These are phyloP conservation scores for Xiphophorus maculatus DNA, from an alignment of 2,113 vertebrate genomes.

Conservation along the genomic window DNA sequence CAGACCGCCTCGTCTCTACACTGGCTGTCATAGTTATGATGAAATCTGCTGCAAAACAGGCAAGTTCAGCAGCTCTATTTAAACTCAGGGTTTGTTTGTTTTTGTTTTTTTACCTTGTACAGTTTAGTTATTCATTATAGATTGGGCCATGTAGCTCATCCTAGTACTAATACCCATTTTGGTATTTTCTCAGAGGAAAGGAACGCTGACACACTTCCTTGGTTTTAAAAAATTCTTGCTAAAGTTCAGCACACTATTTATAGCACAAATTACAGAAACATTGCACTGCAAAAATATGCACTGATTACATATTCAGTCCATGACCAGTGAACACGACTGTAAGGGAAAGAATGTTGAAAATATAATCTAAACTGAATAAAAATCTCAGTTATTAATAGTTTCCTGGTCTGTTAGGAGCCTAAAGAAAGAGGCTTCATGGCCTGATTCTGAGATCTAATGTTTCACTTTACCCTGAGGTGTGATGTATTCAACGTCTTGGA, in stretches of 20 bases:
- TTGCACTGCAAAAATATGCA: background rate
- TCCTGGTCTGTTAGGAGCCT: background rate
- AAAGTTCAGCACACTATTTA: background rate
- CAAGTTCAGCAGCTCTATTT: conserved; percentile 47
- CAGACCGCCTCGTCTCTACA: conserved; percentile 90
- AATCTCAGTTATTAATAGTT: background rate
- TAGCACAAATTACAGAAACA: background rate
- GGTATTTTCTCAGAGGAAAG: background rate
- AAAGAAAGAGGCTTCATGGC: background rate
- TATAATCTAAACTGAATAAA: background rate
- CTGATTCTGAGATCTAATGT: no score
- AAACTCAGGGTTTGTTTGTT: background rate
- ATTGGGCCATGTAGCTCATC: background rate
- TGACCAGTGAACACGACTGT: background rate
- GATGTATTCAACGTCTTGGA: no score
- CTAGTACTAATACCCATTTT: background rate
- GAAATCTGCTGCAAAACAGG: conserved; percentile 99
- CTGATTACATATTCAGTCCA: background rate
- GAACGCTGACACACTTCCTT: background rate
- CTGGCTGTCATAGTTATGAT: conserved; percentile 96
- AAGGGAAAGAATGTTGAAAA: background rate
- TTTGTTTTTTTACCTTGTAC: background rate
- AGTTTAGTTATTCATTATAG: background rate
- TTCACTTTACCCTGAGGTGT: no score
- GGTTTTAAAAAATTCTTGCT: background rate